Conservation (phyloP, 2,797 vertebrate species). For the Sebastes steindachneri region DNA sequence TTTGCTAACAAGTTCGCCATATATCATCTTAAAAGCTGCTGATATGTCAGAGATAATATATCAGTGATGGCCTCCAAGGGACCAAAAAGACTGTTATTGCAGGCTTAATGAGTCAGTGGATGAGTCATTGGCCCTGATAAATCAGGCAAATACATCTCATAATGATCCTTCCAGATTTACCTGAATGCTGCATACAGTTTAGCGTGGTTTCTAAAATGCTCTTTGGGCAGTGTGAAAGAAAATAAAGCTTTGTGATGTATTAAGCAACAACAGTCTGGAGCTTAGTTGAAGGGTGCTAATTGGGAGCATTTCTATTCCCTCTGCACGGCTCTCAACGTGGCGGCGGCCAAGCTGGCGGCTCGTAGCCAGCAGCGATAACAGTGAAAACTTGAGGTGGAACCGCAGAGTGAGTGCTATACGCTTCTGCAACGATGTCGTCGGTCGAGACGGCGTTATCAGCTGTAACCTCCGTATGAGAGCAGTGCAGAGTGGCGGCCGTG, state of each 20-base stretch:
- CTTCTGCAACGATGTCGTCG: too few relatives aligned
- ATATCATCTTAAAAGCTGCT: not conserved
- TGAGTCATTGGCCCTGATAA: not conserved
- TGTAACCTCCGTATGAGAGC: too few relatives aligned
- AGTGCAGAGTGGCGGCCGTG: too few relatives aligned
- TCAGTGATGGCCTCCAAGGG: too few relatives aligned
- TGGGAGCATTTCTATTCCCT: too few relatives aligned
- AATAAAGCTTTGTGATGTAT: not conserved
- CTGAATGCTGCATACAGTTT: not conserved
- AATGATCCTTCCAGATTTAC: not conserved
- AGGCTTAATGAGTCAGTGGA: not conserved
- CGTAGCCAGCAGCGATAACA: too few relatives aligned
- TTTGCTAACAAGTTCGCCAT: not conserved
- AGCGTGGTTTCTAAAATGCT: not conserved
- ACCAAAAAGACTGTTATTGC: not conserved
- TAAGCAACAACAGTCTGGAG: not conserved
- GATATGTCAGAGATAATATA: not conserved
- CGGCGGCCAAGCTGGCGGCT: too few relatives aligned
- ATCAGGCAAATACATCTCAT: not conserved
- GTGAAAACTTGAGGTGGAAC: too few relatives aligned
- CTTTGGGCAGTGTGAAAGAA: not conserved
- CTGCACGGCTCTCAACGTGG: too few relatives aligned
- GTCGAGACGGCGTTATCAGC: accelerated
- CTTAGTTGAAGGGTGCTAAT: not conserved
- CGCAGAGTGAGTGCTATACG: too few relatives aligned